phyloP scores from a whole-genome alignment of 2,797 vertebrate species.

The Pangasius sanitwongsei region DNA sequence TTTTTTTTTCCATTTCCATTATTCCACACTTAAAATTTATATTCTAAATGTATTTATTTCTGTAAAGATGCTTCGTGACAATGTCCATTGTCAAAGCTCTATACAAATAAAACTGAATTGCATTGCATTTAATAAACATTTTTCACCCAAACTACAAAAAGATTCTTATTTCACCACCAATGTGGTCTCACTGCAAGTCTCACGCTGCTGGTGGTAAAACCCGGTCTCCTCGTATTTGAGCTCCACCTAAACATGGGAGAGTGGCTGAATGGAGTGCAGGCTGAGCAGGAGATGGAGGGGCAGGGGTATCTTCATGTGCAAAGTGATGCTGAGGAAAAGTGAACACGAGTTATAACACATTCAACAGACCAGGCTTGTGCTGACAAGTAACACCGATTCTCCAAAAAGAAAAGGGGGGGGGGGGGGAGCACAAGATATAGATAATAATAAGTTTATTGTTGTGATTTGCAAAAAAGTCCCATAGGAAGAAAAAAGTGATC shows the following conservation, averaged over 20 bases:
- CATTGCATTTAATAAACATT: neutral
- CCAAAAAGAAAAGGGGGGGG: neutral
- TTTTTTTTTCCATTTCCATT: neutral
- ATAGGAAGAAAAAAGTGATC: neutral
- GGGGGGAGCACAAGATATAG: neutral
- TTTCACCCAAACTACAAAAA: neutral
- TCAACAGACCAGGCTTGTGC: neutral
- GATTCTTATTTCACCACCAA: neutral
- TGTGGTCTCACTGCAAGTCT: neutral
- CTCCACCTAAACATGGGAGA: constrained; percentile 77
- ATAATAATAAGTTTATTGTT: neutral
- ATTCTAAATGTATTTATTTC: too few species aligned
- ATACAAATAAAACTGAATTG: too few species aligned
- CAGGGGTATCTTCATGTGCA: constrained; percentile 89
- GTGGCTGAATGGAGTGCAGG: constrained; percentile 68
- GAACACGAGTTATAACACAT: neutral
- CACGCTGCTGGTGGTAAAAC: constrained; percentile 50
- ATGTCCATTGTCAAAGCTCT: too few species aligned
- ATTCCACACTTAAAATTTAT: neutral
- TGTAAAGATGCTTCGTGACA: too few species aligned
- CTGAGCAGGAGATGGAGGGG: constrained; percentile 77
- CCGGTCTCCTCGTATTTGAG: constrained; percentile 77
- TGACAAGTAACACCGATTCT: neutral
- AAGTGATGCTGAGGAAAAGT: constrained; percentile 79
- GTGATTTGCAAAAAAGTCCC: neutral